phyloP scores from a whole-genome alignment of 2,888 invertebrate genomes.

The Agonopterix alstromeriana region DNA sequence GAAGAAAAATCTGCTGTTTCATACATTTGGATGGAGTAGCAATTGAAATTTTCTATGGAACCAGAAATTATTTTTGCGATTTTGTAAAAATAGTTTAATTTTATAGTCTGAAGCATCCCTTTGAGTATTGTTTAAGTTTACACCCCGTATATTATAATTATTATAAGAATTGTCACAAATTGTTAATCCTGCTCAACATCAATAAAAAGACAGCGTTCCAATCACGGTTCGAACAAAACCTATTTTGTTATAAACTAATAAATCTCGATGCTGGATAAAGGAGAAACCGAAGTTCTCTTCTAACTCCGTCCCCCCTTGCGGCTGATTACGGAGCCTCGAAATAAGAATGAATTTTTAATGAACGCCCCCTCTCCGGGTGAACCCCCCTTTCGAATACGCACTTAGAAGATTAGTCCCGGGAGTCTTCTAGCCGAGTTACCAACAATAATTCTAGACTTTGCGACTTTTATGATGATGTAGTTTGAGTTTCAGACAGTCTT shows the following conservation, averaged over 20 bases:
- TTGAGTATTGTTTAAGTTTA: no score
- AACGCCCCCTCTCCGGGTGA: slow-evolving; percentile 34
- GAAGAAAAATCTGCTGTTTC: no score
- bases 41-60: no score
- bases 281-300: slow-evolving; percentile 38
- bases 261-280: slow-evolving; percentile 49
- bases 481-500: background rate
- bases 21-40: no score
- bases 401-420: slow-evolving; percentile 74
- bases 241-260: slow-evolving; percentile 23
- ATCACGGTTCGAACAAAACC: slow-evolving; percentile 4
- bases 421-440: slow-evolving; percentile 56
- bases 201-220: no score
- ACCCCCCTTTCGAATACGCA: slow-evolving; percentile 50
- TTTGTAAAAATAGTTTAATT: no score
- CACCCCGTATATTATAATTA: no score
- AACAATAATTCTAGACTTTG: slow-evolving; percentile 21
- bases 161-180: no score
- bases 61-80: no score
- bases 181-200: no score
- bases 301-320: slow-evolving; percentile 38
- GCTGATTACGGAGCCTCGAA: slow-evolving; percentile 67
- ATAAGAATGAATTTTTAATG: slow-evolving; percentile 77
- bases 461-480: slow-evolving; percentile 7
- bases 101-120: no score